Conservation (phyloP, 2,113 vertebrate genomes). For the Malurus elegans region DNA sequence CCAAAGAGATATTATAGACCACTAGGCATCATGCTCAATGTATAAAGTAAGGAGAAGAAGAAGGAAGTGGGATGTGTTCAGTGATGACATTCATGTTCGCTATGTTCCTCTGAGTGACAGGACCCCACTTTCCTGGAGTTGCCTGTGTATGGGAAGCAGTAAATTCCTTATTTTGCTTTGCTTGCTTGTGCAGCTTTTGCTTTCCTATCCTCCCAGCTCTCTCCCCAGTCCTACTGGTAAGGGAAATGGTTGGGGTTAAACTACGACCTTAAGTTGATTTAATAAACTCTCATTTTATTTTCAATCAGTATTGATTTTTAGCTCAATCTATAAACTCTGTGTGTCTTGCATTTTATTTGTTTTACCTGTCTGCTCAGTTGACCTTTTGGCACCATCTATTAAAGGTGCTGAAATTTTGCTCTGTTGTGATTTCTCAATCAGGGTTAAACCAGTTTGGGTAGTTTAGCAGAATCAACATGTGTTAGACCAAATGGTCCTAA, state of each 20-base stretch:
- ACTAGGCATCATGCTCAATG: accelerated
- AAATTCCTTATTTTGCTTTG: not conserved
- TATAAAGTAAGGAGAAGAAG: not conserved
- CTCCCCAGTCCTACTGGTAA: not conserved
- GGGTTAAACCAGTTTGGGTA: not conserved
- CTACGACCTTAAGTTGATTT: not conserved
- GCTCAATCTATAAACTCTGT: not conserved
- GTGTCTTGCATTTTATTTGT: not conserved
- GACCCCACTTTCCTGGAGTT: too few relatives aligned
- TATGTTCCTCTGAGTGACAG: not conserved
- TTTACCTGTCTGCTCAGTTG: not conserved
- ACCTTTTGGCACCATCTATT: not conserved
- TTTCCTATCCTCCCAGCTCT: not conserved
- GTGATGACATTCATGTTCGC: not conserved
- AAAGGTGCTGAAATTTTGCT: not conserved
- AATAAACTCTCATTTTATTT: not conserved
- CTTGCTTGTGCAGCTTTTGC: not conserved
- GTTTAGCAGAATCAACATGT: not conserved
- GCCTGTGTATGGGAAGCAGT: not conserved
- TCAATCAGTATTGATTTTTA: not conserved
- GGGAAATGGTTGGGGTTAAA: not conserved
- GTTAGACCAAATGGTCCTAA: not conserved
- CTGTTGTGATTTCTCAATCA: not conserved
- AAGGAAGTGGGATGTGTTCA: not conserved
- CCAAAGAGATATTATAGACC: not conserved